These are phyloP conservation scores for Mesoligia furuncula DNA, from an alignment of 2,888 invertebrate species.

Conservation along the genomic window DNA sequence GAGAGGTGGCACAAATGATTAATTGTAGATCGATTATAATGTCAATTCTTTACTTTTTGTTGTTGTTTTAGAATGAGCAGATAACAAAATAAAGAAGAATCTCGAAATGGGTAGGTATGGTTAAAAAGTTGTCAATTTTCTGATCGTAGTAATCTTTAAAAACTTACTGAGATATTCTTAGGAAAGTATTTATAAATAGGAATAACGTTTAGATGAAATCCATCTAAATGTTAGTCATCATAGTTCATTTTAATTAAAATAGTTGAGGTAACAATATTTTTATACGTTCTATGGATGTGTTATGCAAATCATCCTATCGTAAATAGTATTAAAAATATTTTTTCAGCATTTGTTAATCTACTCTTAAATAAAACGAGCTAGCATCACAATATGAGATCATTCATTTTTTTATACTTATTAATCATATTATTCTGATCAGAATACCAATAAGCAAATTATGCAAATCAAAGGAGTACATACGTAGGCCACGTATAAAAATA, in stretches of 20 bases:
- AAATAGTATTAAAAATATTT: conserved; percentile 30
- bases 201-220: not conserved
- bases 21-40: not conserved
- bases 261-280: not conserved
- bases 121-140: not conserved
- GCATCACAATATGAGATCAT: conserved; percentile 67
- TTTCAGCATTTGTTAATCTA: conserved; percentile 57
- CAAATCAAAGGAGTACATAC: conserved; percentile 46
- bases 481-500: conserved; percentile 44
- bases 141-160: not conserved
- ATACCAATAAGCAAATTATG: conserved; percentile 49
- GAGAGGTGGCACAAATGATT: not conserved
- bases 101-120: not conserved
- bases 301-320: conserved; percentile 49
- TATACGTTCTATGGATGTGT: conserved; percentile 5
- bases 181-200: not conserved
- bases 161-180: not conserved
- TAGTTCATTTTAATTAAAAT: not conserved
- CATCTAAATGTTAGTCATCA: not conserved
- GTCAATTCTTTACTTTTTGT: not conserved
- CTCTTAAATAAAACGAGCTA: conserved; percentile 57
- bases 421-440: conserved; percentile 46
- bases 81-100: not conserved
- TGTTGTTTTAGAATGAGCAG: not conserved
- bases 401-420: conserved; percentile 49